phyloP scores from a whole-genome alignment of 2,797 vertebrate genomes.

The Triplophysa bombifrons region DNA sequence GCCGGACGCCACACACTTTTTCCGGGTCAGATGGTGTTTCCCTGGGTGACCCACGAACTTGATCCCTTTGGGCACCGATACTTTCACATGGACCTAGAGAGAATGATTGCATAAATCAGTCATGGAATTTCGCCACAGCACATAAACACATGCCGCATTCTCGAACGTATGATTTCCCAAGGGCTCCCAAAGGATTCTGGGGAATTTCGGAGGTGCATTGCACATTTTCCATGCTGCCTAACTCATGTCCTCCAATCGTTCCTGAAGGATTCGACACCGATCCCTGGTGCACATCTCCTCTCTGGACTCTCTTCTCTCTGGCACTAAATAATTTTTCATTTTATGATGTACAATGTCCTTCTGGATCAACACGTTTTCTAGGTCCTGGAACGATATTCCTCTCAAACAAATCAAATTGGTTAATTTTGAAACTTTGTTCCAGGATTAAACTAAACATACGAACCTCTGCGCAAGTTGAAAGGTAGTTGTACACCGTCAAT shows the following conservation, averaged over 20 bases:
- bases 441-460: conserved; percentile 26
- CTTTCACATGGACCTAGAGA: conserved; percentile 86
- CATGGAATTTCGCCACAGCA: neutral
- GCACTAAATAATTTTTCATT: conserved; percentile 17
- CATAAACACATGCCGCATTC: conserved; percentile 22
- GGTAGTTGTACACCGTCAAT: conserved; percentile 88
- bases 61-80: conserved; percentile 88
- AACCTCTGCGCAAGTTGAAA: conserved; percentile 84
- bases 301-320: conserved; percentile 43
- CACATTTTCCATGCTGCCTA: conserved; percentile 76
- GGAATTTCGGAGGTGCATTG: conserved; percentile 71
- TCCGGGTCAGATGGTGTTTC: conserved; percentile 87
- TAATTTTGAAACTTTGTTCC: neutral
- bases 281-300: conserved; percentile 63
- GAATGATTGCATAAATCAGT: neutral
- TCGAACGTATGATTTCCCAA: conserved; percentile 68
- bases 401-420: neutral
- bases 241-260: conserved; percentile 70
- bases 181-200: conserved; percentile 66
- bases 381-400: neutral
- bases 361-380: no score
- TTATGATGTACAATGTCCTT: no score
- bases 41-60: conserved; percentile 91
- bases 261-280: conserved; percentile 71
- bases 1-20: conserved; percentile 85